Percentiles rank a stretch among this genome's conserved stretches.
These are phyloP conservation scores for Rhynchophorus ferrugineus DNA, from an alignment of 1,140 invertebrate species.

Conservation along the genomic window DNA sequence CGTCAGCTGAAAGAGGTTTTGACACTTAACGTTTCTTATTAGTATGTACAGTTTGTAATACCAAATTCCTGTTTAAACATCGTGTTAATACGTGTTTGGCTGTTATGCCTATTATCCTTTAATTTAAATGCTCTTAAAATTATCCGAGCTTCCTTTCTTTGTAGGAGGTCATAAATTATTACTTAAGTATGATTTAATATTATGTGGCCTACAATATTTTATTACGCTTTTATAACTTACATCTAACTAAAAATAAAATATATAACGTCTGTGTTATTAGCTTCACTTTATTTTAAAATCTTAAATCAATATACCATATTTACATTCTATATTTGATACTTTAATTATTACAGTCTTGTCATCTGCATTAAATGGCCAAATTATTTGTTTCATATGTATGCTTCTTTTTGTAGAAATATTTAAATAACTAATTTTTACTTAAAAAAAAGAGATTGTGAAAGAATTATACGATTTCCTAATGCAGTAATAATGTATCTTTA, in stretches of 20 bases:
- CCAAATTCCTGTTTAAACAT: not conserved
- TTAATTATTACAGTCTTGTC: too few relatives aligned
- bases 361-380: too few relatives aligned
- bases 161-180: constrained; percentile 14
- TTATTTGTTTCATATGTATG: too few relatives aligned
- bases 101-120: constrained; percentile 6
- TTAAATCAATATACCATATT: too few relatives aligned
- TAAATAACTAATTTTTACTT: too few relatives aligned
- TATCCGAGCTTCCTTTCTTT: constrained; percentile 12
- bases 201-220: not conserved
- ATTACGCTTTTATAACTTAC: not conserved
- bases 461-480: too few relatives aligned
- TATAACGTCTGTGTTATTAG: not conserved
- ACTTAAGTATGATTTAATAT: constrained; percentile 10
- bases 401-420: too few relatives aligned
- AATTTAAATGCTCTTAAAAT: constrained; percentile 8
- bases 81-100: not conserved
- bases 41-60: not conserved
- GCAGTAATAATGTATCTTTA: too few relatives aligned
- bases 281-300: too few relatives aligned
- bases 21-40: not conserved
- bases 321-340: too few relatives aligned
- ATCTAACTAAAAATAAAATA: not conserved
- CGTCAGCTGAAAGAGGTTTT: not conserved
- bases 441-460: too few relatives aligned